Evolutionary conservation across 2,888 invertebrate genomes (phyloP).

Genomic region (Nephrotoma appendiculata): DNA sequence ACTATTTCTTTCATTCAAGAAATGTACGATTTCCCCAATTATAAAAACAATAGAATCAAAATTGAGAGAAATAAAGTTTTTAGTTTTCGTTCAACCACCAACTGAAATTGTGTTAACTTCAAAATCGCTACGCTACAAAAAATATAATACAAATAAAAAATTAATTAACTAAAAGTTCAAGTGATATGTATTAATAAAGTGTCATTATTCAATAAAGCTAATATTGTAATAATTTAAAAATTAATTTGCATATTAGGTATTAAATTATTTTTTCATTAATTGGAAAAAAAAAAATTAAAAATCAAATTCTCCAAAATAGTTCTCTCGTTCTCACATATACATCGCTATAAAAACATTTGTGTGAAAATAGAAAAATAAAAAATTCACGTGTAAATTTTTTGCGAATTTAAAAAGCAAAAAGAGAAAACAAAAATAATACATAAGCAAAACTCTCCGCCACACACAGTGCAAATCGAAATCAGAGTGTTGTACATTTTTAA

Average conservation of each 20-base stretch:
- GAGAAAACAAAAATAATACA: not conserved
- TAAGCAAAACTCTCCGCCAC: not conserved
- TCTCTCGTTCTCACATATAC: not conserved
- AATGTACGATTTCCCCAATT: not conserved
- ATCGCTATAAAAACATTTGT: not conserved
- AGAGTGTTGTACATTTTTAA: not conserved
- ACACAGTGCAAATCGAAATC: not conserved
- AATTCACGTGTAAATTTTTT: not conserved
- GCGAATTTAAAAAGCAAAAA: not conserved
- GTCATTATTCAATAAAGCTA: not conserved
- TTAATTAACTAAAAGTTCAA: not conserved
- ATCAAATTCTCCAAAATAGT: not conserved
- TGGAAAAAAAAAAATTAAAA: not conserved
- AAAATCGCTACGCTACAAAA: not conserved
- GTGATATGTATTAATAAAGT: not conserved
- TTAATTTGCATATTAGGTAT: not conserved
- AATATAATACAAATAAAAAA: not conserved
- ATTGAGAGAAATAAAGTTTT: not conserved
- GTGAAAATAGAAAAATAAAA: not conserved
- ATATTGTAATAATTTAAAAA: not conserved
- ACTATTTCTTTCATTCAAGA: not conserved
- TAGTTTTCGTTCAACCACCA: not conserved
- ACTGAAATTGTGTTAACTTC: not conserved
- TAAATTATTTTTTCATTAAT: not conserved
- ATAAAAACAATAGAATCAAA: not conserved